Percentiles rank a stretch among this genome's conserved stretches.
Evolutionary conservation across 2,113 vertebrate species (phyloP).

Genomic region (Aythya baeri): DNA sequence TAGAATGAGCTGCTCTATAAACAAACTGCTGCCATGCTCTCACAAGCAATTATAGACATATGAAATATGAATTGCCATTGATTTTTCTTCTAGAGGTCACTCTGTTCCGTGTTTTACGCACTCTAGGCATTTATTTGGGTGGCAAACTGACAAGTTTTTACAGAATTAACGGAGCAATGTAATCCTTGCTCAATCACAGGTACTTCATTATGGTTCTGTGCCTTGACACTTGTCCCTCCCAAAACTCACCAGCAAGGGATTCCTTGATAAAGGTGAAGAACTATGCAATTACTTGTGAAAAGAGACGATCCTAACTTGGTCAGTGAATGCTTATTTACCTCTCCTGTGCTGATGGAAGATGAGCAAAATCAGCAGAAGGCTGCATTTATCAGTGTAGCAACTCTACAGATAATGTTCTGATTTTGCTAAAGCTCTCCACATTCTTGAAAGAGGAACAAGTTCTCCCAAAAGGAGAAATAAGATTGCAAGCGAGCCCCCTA

Average conservation of each 20-base stretch:
- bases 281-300: slow-evolving; percentile 72
- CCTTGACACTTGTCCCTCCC: slow-evolving; percentile 75
- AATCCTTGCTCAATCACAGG: slow-evolving; percentile 73
- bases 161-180: slow-evolving; percentile 72
- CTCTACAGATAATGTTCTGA: slow-evolving; percentile 12
- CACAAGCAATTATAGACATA: slow-evolving; percentile 86
- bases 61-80: slow-evolving; percentile 92
- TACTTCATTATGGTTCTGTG: slow-evolving; percentile 79
- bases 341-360: slow-evolving; percentile 77
- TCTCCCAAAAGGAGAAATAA: not conserved
- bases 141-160: slow-evolving; percentile 80
- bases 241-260: slow-evolving; percentile 66
- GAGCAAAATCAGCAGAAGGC: slow-evolving; percentile 69
- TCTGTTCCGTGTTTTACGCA: slow-evolving; percentile 78
- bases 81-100: slow-evolving; percentile 85
- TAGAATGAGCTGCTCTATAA: slow-evolving; percentile 54
- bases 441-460: not conserved
- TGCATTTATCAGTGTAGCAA: slow-evolving; percentile 65
- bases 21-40: slow-evolving; percentile 77
- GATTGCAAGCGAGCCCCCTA: not conserved
- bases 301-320: slow-evolving; percentile 64
- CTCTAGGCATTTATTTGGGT: slow-evolving; percentile 85
- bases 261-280: slow-evolving; percentile 70
- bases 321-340: slow-evolving; percentile 79
- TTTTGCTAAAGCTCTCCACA: not conserved